Conservation (phyloP, 2,888 invertebrate genomes). For the Dysmachus trigonus region DNA sequence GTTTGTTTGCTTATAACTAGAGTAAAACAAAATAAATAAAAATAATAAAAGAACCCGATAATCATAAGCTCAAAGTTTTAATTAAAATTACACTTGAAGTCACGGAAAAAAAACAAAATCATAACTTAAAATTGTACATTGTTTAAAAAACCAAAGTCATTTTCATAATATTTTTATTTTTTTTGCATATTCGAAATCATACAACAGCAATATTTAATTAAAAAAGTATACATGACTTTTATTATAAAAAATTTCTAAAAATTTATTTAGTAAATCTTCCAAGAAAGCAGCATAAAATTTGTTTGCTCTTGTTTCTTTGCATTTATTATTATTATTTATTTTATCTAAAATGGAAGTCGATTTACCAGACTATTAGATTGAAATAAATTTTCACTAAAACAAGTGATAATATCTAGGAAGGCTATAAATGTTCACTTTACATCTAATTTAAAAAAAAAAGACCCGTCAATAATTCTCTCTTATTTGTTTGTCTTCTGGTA, state of each 20-base stretch:
- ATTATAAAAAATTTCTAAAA: background rate
- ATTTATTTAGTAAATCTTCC: background rate
- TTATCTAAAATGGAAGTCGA: conserved; percentile 25
- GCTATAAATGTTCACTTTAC: background rate
- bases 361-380: background rate
- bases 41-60: too few relatives aligned
- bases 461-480: background rate
- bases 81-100: too few relatives aligned
- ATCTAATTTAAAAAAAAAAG: background rate
- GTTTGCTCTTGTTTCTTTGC: background rate
- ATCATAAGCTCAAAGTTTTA: too few relatives aligned
- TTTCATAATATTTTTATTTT: conserved; percentile 5
- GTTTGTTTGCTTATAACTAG: too few relatives aligned
- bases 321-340: background rate
- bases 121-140: too few relatives aligned
- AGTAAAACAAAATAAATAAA: too few relatives aligned
- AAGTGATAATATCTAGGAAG: conserved; percentile 1
- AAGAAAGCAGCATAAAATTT: background rate
- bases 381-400: conserved; percentile 2
- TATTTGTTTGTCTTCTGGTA: background rate
- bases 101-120: too few relatives aligned
- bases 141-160: too few relatives aligned
- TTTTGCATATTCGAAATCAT: background rate
- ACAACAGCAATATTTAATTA: conserved; percentile 13
- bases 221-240: conserved; percentile 1